These are phyloP conservation scores for Trachemys scripta DNA, from an alignment of 2,113 vertebrate genomes.

Conservation along the genomic window DNA sequence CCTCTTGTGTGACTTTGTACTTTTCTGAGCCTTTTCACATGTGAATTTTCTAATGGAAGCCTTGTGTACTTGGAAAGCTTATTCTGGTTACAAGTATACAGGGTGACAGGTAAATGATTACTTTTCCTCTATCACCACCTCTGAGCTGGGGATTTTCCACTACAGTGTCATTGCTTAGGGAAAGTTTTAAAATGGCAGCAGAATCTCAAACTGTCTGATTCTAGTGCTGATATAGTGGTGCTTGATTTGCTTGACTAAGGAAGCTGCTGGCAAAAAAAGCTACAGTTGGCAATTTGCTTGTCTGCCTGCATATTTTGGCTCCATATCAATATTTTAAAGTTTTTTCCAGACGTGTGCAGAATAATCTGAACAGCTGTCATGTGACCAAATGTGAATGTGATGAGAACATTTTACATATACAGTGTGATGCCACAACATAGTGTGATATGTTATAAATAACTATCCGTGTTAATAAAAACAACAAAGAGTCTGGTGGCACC, in stretches of 20 bases:
- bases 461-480: not conserved
- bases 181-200: constrained; percentile 79
- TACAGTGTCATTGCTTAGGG: constrained; percentile 73
- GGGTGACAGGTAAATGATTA: constrained; percentile 73
- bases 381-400: not conserved
- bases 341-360: constrained; percentile 51
- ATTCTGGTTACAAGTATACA: constrained; percentile 10
- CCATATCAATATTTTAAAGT: constrained; percentile 31
- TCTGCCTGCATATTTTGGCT: constrained; percentile 52
- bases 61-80: constrained; percentile 39
- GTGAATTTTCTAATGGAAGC: not conserved
- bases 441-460: not conserved
- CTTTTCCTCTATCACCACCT: constrained; percentile 60
- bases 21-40: constrained; percentile 18
- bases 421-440: not conserved
- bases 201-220: constrained; percentile 70
- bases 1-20: not conserved
- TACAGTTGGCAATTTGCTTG: constrained; percentile 60
- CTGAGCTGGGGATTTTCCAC: constrained; percentile 84
- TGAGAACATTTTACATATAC: constrained; percentile 11
- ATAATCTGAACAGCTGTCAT: constrained; percentile 7
- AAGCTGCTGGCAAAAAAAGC: constrained; percentile 72
- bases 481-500: too few relatives aligned
- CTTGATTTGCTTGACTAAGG: constrained; percentile 71
- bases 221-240: constrained; percentile 64